These are phyloP conservation scores for Brachionus angularis DNA, from an alignment of 1,140 invertebrate species.

Conservation along the genomic window DNA sequence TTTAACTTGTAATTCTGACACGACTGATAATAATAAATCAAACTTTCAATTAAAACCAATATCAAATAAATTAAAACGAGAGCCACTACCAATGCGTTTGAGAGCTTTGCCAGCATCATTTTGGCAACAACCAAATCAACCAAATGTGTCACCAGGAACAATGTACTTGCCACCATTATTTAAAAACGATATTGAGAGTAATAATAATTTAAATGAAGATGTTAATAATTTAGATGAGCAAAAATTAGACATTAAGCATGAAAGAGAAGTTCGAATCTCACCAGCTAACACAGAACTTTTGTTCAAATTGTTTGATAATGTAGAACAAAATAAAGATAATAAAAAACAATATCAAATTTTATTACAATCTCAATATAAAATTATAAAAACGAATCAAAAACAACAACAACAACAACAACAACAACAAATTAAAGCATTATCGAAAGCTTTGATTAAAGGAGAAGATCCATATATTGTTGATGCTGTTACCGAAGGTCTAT, in stretches of 20 bases:
- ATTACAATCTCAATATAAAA: slow-evolving; percentile 56
- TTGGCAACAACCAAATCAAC: slow-evolving; percentile 62
- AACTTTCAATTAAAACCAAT: slow-evolving; percentile 33
- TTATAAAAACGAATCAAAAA: slow-evolving; percentile 45
- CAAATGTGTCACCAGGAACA: slow-evolving; percentile 57
- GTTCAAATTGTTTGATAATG: slow-evolving; percentile 59
- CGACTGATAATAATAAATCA: no score
- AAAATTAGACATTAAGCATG: slow-evolving; percentile 44
- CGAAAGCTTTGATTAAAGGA: slow-evolving; percentile 51
- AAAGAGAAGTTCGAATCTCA: slow-evolving; percentile 53
- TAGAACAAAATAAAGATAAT: slow-evolving; percentile 53
- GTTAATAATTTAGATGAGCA: neutral
- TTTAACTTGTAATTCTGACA: neutral
- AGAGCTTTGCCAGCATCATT: slow-evolving; percentile 62
- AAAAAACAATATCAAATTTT: slow-evolving; percentile 48
- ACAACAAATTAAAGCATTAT: slow-evolving; percentile 47
- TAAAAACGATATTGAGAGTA: slow-evolving; percentile 53
- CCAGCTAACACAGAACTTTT: slow-evolving; percentile 60
- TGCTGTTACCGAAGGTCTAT: slow-evolving; percentile 56
- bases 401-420: no score
- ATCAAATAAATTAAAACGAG: slow-evolving; percentile 46
- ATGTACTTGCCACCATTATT: slow-evolving; percentile 58
- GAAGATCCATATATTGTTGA: slow-evolving; percentile 61
- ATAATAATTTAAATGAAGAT: slow-evolving; percentile 50
- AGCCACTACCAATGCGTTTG: slow-evolving; percentile 61